Evolutionary conservation across 2,113 vertebrate genomes (phyloP).

Genomic region (Crotalus helleri): DNA sequence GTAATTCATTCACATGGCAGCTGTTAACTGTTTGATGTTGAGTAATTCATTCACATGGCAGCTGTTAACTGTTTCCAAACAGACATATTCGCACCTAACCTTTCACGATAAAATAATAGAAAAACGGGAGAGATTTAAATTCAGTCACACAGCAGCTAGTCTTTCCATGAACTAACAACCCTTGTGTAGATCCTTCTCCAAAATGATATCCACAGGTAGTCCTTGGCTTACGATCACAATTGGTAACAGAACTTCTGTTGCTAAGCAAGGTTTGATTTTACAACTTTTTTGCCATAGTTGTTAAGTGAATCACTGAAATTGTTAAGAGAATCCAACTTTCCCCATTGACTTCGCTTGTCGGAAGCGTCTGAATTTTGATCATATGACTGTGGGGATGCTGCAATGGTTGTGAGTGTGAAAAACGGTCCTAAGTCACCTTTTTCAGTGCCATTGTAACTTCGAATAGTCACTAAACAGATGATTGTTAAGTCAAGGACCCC

Average conservation of each 20-base stretch:
- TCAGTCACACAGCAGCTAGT: background rate
- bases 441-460: background rate
- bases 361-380: background rate
- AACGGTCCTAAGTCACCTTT: background rate
- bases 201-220: background rate
- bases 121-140: background rate
- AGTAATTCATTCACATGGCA: slow-evolving; percentile 6
- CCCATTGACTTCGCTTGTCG: background rate
- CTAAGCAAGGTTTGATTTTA: background rate
- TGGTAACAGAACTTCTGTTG: background rate
- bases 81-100: background rate
- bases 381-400: background rate
- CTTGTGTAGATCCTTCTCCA: background rate
- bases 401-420: background rate
- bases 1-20: slow-evolving; percentile 9
- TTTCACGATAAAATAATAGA: background rate
- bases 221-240: background rate
- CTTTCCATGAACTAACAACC: background rate
- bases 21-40: slow-evolving; percentile 36
- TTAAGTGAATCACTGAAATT: background rate
- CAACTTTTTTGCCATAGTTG: background rate
- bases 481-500: background rate
- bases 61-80: slow-evolving; percentile 32
- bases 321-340: background rate
- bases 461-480: background rate